A percentile compares a stretch with the other conserved stretches of the same genome.
Conservation (phyloP, 2,888 invertebrate species). For the Pemphredon lugubris region DNA sequence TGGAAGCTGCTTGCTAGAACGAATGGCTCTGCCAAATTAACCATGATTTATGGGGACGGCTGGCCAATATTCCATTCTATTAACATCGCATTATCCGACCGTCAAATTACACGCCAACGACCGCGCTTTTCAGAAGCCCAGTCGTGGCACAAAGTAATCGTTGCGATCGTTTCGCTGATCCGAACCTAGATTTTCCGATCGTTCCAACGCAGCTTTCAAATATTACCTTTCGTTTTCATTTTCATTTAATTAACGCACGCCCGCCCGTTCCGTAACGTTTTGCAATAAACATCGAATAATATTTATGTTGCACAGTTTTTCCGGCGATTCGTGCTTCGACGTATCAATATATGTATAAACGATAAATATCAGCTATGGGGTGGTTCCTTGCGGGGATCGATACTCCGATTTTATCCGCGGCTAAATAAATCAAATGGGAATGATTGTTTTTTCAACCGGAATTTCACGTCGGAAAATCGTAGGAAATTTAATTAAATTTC, state of each 20-base stretch:
- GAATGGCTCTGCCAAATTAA: slow-evolving; percentile 79
- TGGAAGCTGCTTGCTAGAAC: slow-evolving; percentile 64
- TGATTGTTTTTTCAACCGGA: too few species aligned
- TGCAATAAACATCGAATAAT: slow-evolving; percentile 2
- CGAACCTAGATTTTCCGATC: too few species aligned
- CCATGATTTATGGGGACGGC: slow-evolving; percentile 77
- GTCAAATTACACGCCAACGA: slow-evolving; percentile 67
- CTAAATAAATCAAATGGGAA: not conserved
- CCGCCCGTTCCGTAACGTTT: not conserved
- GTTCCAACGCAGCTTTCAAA: too few species aligned
- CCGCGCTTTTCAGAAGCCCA: slow-evolving; percentile 35
- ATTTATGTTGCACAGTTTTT: slow-evolving; percentile 11
- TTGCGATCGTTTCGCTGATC: slow-evolving; percentile 8
- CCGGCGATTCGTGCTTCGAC: not conserved
- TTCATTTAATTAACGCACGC: not conserved
- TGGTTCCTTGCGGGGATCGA: not conserved
- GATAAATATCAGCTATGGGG: slow-evolving; percentile 7
- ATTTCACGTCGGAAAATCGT: too few species aligned
- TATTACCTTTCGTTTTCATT: not conserved
- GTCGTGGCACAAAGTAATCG: slow-evolving; percentile 42
- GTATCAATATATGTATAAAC: slow-evolving; percentile 16
- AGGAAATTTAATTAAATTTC: too few species aligned
- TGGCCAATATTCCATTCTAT: slow-evolving; percentile 78
- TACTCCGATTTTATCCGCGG: not conserved
- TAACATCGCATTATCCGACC: slow-evolving; percentile 76